Conservation (phyloP, 2,888 invertebrate genomes). For the Tanypteryx hageni region DNA sequence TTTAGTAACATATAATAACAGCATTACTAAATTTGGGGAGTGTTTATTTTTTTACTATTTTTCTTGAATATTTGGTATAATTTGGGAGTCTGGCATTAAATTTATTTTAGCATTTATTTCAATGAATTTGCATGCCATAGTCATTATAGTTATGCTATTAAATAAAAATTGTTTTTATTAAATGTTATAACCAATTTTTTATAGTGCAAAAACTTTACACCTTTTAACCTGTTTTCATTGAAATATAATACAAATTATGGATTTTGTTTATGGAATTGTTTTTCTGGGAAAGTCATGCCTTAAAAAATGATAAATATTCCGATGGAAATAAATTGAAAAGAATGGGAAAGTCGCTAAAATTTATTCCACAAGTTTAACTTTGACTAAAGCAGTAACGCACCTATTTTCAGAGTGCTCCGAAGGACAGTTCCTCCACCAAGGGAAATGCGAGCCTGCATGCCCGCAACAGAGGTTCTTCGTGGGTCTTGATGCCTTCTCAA, state of each 20-base stretch:
- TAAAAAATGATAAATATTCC: not conserved
- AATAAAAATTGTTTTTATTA: not conserved
- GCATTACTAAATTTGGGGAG: not conserved
- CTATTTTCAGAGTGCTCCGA: slow-evolving; percentile 81
- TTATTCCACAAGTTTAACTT: not conserved
- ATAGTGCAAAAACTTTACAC: not conserved
- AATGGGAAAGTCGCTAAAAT: not conserved
- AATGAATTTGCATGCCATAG: not conserved
- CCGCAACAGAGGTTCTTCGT: slow-evolving; percentile 72
- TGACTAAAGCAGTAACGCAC: not conserved
- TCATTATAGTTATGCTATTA: not conserved
- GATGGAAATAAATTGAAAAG: not conserved
- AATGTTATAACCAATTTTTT: not conserved
- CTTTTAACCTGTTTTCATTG: no score
- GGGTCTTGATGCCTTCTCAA: slow-evolving; percentile 42
- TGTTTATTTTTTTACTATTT: not conserved
- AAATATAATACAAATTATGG: no score
- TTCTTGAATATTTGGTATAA: not conserved
- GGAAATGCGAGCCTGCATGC: slow-evolving; percentile 80
- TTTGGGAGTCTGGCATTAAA: not conserved
- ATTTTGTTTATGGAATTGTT: no score
- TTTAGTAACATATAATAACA: not conserved
- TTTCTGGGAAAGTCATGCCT: not conserved
- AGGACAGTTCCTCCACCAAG: slow-evolving; percentile 80
- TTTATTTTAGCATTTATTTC: not conserved